These are phyloP conservation scores for Drosophila nannoptera DNA, from an alignment of 1,140 invertebrate genomes.

Conservation along the genomic window DNA sequence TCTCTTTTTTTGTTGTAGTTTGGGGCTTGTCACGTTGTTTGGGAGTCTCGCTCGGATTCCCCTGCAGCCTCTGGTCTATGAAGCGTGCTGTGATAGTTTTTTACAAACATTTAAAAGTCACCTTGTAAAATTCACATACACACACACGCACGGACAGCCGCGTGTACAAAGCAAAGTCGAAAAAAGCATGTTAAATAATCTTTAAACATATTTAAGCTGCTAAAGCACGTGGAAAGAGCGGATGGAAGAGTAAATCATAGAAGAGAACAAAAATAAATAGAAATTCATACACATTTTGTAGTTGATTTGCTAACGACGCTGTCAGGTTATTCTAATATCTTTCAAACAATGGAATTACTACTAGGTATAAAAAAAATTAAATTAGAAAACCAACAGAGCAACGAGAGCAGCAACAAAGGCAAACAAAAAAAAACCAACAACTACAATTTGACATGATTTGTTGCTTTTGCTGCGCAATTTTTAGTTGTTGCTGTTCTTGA, in stretches of 20 bases:
- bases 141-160: too few relatives aligned
- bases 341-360: background rate
- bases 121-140: too few relatives aligned
- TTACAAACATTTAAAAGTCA: too few relatives aligned
- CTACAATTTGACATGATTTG: constrained; percentile 25
- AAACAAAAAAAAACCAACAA: constrained; percentile 1
- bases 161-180: too few relatives aligned
- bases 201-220: too few relatives aligned
- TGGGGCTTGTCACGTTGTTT: constrained; percentile 54
- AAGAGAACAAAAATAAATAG: too few relatives aligned
- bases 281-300: too few relatives aligned
- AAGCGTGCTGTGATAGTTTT: constrained; percentile 39
- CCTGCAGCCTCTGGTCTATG: constrained; percentile 7
- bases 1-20: constrained; percentile 21
- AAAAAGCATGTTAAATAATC: too few relatives aligned
- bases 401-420: background rate
- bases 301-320: too few relatives aligned
- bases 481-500: constrained; percentile 46
- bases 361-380: background rate
- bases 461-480: constrained; percentile 59
- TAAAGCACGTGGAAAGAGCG: too few relatives aligned
- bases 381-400: background rate
- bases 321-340: too few relatives aligned
- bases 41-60: background rate
- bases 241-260: too few relatives aligned